Evolutionary conservation across 2,888 invertebrate species (phyloP).

Genomic region (Acanthosepion esculentum): DNA sequence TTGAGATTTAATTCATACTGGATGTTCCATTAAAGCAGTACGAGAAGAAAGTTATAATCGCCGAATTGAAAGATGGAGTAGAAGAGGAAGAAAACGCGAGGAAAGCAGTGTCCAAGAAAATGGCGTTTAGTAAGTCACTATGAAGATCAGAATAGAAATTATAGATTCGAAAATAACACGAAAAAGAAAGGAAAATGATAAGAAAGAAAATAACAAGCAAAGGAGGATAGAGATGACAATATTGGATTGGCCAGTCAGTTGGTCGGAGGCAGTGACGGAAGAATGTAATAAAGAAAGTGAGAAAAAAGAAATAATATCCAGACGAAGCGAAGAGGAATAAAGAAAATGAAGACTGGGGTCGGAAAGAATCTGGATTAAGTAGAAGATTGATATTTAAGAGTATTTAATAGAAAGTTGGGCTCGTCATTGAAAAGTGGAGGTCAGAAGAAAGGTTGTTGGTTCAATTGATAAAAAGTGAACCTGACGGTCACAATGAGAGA

Average conservation of each 20-base stretch:
- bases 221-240: background rate
- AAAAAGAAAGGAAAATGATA: background rate
- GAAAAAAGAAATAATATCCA: background rate
- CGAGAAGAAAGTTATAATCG: background rate
- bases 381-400: background rate
- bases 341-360: background rate
- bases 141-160: background rate
- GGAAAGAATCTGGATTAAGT: background rate
- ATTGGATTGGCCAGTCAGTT: background rate
- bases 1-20: no score
- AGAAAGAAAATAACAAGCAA: background rate
- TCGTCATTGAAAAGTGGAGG: background rate
- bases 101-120: no score
- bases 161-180: background rate
- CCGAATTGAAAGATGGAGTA: background rate
- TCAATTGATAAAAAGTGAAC: background rate
- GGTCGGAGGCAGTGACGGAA: background rate
- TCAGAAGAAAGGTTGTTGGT: background rate
- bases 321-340: background rate
- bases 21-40: no score
- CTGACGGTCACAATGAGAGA: background rate
- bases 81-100: no score
- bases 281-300: background rate
- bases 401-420: background rate
- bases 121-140: no score